phyloP scores from a whole-genome alignment of 2,113 vertebrate species.

The Sula dactylatra region DNA sequence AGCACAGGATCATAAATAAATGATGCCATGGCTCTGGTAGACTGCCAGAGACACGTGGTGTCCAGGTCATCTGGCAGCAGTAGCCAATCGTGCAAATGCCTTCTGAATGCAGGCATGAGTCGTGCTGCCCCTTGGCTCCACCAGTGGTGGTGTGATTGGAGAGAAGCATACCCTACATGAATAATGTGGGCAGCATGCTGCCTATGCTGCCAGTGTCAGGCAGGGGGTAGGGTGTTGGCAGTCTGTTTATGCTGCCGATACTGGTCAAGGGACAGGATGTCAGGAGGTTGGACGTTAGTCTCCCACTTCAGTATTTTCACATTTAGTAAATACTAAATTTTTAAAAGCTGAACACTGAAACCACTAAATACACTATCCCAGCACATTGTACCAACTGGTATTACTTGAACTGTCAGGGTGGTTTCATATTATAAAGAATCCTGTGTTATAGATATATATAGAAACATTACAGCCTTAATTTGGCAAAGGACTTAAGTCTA shows the following conservation, averaged over 20 bases:
- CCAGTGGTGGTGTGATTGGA: too few species aligned
- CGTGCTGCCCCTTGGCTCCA: accelerated
- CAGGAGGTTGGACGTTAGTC: not conserved
- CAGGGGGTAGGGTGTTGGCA: not conserved
- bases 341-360: not conserved
- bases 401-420: not conserved
- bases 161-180: not conserved
- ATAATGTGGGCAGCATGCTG: too few species aligned
- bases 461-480: not conserved
- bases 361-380: not conserved
- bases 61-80: not conserved
- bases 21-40: accelerated
- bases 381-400: not conserved
- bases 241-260: not conserved
- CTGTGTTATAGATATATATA: not conserved
- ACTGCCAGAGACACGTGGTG: not conserved
- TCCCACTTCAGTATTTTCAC: not conserved
- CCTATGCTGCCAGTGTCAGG: accelerated
- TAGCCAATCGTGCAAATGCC: not conserved
- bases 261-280: not conserved
- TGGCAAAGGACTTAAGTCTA: not conserved
- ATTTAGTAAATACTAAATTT: not conserved
- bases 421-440: not conserved
- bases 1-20: not conserved
- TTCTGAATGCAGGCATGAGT: not conserved